Conservation (phyloP, 2,888 invertebrate genomes). For the Agapostemon virescens region DNA sequence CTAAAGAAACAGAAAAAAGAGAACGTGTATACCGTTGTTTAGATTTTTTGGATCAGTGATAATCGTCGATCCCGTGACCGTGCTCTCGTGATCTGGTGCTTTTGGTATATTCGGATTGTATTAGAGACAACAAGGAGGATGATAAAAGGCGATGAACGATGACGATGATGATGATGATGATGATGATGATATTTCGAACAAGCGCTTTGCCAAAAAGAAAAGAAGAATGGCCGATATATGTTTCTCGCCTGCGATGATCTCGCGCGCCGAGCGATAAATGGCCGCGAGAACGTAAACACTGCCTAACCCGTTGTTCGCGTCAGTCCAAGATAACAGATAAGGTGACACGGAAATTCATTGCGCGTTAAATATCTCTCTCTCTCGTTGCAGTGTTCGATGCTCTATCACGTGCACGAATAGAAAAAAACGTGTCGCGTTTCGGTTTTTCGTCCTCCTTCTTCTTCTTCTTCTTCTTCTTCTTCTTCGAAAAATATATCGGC, state of each 20-base stretch:
- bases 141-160: too few relatives aligned
- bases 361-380: conserved; percentile 27
- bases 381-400: conserved; percentile 36
- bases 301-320: conserved; percentile 63
- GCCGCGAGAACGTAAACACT: conserved; percentile 60
- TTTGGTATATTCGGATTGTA: conserved; percentile 63
- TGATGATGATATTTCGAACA: conserved; percentile 12
- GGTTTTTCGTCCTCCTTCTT: conserved; percentile 28
- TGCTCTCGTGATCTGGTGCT: conserved; percentile 72
- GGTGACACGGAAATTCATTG: neutral
- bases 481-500: conserved; percentile 62
- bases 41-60: conserved; percentile 62
- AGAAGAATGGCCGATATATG: conserved; percentile 62
- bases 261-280: conserved; percentile 45
- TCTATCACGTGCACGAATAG: conserved; percentile 27
- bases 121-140: conserved; percentile 24
- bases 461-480: conserved; percentile 28
- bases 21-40: conserved; percentile 40
- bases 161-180: conserved; percentile 2
- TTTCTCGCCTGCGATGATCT: conserved; percentile 56
- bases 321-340: conserved; percentile 33
- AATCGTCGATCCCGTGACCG: conserved; percentile 61
- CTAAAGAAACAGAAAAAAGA: neutral
- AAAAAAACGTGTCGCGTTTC: conserved; percentile 11
- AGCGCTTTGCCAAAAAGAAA: conserved; percentile 44